These are phyloP conservation scores for Coronaproctus castanopsis DNA, from an alignment of 2,888 invertebrate species.

Conservation along the genomic window DNA sequence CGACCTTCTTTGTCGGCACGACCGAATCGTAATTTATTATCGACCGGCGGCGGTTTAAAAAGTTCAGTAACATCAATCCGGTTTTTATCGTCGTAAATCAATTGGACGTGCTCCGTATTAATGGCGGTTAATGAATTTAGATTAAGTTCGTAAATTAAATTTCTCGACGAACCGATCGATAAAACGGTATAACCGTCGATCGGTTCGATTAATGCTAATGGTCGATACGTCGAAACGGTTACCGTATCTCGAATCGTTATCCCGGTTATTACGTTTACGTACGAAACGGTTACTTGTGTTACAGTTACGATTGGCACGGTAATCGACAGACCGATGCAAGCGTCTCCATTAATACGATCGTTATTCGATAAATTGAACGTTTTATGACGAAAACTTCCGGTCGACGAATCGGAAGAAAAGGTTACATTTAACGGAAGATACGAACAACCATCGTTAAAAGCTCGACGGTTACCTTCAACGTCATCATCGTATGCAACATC, in stretches of 20 bases:
- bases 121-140: background rate
- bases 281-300: background rate
- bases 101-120: background rate
- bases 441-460: background rate
- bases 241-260: background rate
- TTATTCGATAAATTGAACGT: background rate
- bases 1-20: too few relatives aligned
- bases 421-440: background rate
- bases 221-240: background rate
- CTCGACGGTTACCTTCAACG: background rate
- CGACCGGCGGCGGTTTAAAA: background rate
- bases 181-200: background rate
- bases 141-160: background rate
- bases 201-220: background rate
- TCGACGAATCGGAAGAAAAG: background rate
- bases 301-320: background rate
- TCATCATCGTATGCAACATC: background rate
- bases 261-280: too few relatives aligned
- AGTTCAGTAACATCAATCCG: background rate
- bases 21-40: too few relatives aligned
- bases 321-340: background rate
- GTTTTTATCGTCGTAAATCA: too few relatives aligned
- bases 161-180: background rate
- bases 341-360: too few relatives aligned
- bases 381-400: background rate